phyloP scores from a whole-genome alignment of 2,888 invertebrate genomes.

The Physocephala rufipes region DNA sequence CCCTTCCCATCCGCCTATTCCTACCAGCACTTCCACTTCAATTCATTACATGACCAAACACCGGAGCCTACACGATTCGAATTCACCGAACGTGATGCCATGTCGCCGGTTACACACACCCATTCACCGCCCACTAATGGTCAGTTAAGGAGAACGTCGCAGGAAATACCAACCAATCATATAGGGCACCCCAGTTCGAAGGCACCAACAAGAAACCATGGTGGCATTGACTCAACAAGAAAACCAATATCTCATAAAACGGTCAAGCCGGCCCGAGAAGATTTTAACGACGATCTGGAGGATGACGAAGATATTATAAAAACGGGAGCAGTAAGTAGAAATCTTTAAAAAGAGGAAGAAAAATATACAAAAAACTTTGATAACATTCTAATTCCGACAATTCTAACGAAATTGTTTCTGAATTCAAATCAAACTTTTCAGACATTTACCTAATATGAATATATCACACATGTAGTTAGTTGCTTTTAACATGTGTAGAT shows the following conservation, averaged over 20 bases:
- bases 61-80: conserved; percentile 61
- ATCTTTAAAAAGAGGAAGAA: not conserved
- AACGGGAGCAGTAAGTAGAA: conserved; percentile 50
- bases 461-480: no score
- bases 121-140: conserved; percentile 53
- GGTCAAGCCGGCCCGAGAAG: conserved; percentile 44
- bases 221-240: conserved; percentile 31
- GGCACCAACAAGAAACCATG: conserved; percentile 25
- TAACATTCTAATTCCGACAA: no score
- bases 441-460: no score
- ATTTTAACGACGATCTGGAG: conserved; percentile 48
- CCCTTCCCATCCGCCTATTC: conserved; percentile 25
- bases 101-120: conserved; percentile 55
- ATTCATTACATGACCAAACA: conserved; percentile 48
- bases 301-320: conserved; percentile 55
- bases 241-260: conserved; percentile 30
- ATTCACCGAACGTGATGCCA: conserved; percentile 63
- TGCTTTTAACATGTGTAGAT: no score
- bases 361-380: no score
- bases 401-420: no score
- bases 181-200: conserved; percentile 39
- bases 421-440: no score
- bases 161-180: conserved; percentile 8
- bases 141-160: not conserved
- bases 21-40: conserved; percentile 47